phyloP scores from a whole-genome alignment of 2,113 vertebrate species.

The Oryzias curvinotus region DNA sequence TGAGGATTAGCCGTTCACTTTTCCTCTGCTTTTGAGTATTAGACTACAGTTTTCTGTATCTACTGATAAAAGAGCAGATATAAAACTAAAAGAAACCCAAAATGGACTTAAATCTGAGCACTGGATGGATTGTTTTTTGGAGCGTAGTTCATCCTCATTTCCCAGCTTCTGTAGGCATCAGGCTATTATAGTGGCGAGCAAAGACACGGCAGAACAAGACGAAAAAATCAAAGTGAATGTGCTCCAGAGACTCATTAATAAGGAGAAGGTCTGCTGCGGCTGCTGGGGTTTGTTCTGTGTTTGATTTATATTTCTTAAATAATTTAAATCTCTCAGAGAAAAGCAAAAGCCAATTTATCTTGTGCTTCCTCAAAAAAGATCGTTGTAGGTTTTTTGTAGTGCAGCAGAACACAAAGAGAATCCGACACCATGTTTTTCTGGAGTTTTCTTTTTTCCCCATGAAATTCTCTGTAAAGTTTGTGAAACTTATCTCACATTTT shows the following conservation, averaged over 20 bases:
- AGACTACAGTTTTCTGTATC: background rate
- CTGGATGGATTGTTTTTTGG: background rate
- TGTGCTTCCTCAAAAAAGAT: slow-evolving; percentile 32
- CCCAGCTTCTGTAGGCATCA: background rate
- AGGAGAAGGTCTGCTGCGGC: slow-evolving; percentile 19
- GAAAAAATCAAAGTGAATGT: slow-evolving; percentile 11
- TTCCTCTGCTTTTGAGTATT: too few relatives aligned
- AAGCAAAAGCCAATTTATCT: slow-evolving; percentile 21
- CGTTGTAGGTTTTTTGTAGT: slow-evolving; percentile 23
- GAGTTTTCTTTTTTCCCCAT: background rate
- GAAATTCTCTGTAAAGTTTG: background rate
- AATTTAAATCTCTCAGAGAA: slow-evolving; percentile 36
- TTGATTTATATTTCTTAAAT: slow-evolving; percentile 52
- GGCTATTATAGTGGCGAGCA: background rate
- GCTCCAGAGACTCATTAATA: slow-evolving; percentile 22
- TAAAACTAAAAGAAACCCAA: background rate
- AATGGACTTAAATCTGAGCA: background rate
- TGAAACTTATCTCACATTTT: too few relatives aligned
- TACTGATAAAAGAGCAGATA: background rate
- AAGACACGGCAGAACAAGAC: background rate
- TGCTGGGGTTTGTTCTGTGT: slow-evolving; percentile 22
- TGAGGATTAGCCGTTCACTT: too few relatives aligned
- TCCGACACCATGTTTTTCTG: slow-evolving; percentile 10
- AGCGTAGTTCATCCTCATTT: background rate
- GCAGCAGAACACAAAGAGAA: slow-evolving; percentile 22